A percentile compares a stretch with the other conserved stretches of the same genome.
Evolutionary conservation across 2,797 vertebrate species (phyloP).

Genomic region (Erethizon dorsatum): DNA sequence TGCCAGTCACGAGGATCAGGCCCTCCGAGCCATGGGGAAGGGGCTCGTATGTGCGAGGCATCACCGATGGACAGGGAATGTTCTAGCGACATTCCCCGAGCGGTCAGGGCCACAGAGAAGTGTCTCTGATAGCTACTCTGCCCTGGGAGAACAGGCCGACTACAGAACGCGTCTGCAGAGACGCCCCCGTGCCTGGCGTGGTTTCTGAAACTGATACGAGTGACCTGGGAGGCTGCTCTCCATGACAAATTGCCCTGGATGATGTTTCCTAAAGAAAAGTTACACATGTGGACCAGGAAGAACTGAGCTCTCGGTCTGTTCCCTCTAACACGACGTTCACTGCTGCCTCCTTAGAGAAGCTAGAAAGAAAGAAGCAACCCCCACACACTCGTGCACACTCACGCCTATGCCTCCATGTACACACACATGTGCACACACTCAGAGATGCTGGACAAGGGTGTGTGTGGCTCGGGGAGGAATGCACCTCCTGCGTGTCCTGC

Average conservation of each 20-base stretch:
- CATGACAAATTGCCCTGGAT: not conserved
- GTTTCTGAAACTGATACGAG: not conserved
- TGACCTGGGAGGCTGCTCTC: constrained; percentile 58
- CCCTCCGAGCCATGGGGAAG: not conserved
- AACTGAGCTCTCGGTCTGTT: constrained; percentile 57
- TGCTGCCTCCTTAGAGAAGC: constrained; percentile 42
- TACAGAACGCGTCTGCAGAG: not conserved
- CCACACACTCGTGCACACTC: not conserved
- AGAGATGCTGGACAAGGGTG: constrained; percentile 54
- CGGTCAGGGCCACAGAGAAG: not conserved
- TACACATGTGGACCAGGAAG: not conserved
- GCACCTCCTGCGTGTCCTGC: constrained; percentile 22
- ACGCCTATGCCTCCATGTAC: not conserved
- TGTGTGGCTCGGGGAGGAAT: constrained; percentile 34
- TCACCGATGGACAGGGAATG: not conserved
- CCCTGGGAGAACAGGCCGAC: not conserved
- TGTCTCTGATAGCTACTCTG: not conserved
- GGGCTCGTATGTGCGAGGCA: not conserved
- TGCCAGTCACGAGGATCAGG: not conserved
- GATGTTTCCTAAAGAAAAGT: constrained; percentile 63
- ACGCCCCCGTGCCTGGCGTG: not conserved
- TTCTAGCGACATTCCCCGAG: not conserved
- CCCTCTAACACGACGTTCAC: constrained; percentile 45
- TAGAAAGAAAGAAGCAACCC: constrained; percentile 68
- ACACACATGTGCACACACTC: not conserved